Conservation (phyloP, 2,797 vertebrate genomes). For the Psittacula derbiana region DNA sequence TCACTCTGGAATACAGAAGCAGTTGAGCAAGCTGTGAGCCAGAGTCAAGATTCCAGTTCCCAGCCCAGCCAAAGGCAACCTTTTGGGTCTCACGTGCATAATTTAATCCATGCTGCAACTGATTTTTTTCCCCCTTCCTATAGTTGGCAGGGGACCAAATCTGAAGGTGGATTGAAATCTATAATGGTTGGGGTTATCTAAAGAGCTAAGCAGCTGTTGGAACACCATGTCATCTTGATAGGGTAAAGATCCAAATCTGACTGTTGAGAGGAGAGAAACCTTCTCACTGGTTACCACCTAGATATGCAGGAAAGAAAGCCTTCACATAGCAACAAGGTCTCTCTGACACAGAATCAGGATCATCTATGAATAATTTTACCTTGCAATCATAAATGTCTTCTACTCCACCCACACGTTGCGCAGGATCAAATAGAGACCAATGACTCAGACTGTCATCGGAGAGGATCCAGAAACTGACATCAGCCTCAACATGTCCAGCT, state of each 20-base stretch:
- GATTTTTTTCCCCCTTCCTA: neutral
- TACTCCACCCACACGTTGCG: neutral
- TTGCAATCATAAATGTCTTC: neutral
- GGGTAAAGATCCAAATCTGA: neutral
- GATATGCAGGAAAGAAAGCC: neutral
- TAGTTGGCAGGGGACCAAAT: neutral
- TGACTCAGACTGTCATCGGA: constrained; percentile 23
- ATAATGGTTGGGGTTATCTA: neutral
- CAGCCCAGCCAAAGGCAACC: neutral
- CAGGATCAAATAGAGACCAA: neutral
- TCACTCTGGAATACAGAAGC: neutral
- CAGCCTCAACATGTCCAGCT: constrained; percentile 26
- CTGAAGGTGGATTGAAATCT: neutral
- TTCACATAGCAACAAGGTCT: neutral
- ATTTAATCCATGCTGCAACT: neutral
- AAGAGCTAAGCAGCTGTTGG: neutral
- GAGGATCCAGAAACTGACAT: constrained; percentile 28
- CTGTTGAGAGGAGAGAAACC: neutral
- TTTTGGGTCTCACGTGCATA: neutral
- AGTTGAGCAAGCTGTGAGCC: neutral
- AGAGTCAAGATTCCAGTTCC: neutral
- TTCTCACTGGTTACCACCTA: neutral
- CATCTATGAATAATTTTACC: neutral
- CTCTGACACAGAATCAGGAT: neutral
- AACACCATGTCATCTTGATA: too few relatives aligned